Evolutionary conservation across 1,140 invertebrate genomes (phyloP), one percentile per base, ranked within the genome.

Genomic region (Drosophila truncata): DNA sequence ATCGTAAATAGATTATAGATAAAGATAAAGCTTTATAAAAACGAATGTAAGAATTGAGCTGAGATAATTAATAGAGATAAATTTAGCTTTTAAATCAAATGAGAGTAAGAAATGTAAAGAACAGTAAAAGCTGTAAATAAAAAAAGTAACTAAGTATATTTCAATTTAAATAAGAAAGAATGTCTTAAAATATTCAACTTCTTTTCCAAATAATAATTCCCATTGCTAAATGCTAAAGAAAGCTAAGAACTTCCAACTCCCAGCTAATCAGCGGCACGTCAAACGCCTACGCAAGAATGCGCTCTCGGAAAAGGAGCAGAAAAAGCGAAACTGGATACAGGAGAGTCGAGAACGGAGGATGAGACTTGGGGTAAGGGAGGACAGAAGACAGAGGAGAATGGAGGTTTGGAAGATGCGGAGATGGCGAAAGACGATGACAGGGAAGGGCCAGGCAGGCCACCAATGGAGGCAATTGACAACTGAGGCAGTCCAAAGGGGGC

Each of bases 251-350:
- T 71, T 71, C 76, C 52, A 14, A 33, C 37, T 71, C 76, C 76
- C 52, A 65, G 71, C 84, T 80, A 88, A 88, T 87, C 83, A 87
- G 79, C 72, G 82, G 78, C 72, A 82, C 73, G 61, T 82, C 73
- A 85, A 77, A 86, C 82, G 84, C 83, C 83, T 63, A 87, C 83
- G 80, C 83, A 52, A 67, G 77, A 82, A 80, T 83, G 63, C 42
- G 71, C 69, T 41, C 18, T 41, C 13, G 47, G 46, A 69, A 59
- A 50, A 63, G 67, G 55, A 42, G 49, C 25, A 23, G 6, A 58
- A 57, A 42, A 57, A n/a, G 62, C 50, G 57, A 55, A 69, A 65
- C 60, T 60, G 39, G 47, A 61, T 57, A 42, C 55, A 41, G 29
- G 42, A 54, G 42, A 29, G 37, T 16, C 49, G 13, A 29, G 44